phyloP scores from a whole-genome alignment of 2,888 invertebrate species.

The Eustalomyia histrio region DNA sequence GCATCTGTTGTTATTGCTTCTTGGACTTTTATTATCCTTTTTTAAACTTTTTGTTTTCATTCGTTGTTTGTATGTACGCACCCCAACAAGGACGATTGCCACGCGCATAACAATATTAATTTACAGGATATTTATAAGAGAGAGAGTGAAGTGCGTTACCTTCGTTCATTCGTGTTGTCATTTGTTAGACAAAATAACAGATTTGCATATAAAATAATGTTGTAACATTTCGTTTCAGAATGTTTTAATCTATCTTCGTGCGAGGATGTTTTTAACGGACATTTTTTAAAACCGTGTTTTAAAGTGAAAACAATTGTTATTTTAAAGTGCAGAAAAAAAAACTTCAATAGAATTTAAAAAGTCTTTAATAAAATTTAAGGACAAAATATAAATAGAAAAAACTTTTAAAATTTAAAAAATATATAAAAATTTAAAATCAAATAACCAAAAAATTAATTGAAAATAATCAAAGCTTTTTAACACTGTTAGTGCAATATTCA shows the following conservation, averaged over 20 bases:
- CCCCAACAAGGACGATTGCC: conserved; percentile 71
- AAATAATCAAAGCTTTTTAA: no score
- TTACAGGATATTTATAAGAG: conserved; percentile 63
- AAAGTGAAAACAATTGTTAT: conserved; percentile 17
- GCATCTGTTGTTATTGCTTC: conserved; percentile 30
- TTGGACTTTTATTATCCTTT: conserved; percentile 59
- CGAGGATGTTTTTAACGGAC: conserved; percentile 72
- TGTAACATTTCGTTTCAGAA: conserved; percentile 69
- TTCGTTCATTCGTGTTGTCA: conserved; percentile 33
- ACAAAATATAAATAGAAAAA: not conserved
- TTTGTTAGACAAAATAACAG: conserved; percentile 65
- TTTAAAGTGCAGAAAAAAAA: not conserved
- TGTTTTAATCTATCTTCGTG: conserved; percentile 71
- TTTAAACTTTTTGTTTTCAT: conserved; percentile 62
- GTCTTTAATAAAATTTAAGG: not conserved
- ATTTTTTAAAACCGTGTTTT: conserved; percentile 29
- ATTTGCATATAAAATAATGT: conserved; percentile 56
- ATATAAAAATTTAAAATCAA: no score
- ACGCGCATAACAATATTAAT: conserved; percentile 70
- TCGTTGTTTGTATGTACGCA: conserved; percentile 68
- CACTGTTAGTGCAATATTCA: no score
- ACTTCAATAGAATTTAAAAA: conserved; percentile 1
- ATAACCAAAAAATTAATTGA: no score
- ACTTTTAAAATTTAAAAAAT: not conserved
- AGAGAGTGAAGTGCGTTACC: conserved; percentile 24